Percentiles rank a stretch among this genome's conserved stretches.
Conservation (phyloP, 2,113 vertebrate species). For the Zosterops japonicus region DNA sequence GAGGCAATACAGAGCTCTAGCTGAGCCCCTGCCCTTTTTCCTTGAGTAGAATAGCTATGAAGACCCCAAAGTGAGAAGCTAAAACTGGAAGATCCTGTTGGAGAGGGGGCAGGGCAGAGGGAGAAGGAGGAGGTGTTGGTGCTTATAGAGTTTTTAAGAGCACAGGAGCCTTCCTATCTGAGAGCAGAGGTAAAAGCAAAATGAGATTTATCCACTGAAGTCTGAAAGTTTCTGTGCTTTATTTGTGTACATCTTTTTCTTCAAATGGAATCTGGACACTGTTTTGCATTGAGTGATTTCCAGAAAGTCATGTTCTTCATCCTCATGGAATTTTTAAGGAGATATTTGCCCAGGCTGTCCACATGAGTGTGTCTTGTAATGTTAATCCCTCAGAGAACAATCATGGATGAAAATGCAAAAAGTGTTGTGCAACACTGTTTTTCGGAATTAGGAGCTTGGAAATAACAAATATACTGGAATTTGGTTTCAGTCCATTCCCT, state of each 20-base stretch:
- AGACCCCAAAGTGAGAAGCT: background rate
- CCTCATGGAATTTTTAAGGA: conserved; percentile 35
- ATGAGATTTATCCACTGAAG: background rate
- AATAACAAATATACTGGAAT: conserved; percentile 54
- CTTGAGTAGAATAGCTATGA: background rate
- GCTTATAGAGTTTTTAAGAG: background rate
- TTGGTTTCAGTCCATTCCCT: background rate
- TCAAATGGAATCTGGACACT: conserved; percentile 3
- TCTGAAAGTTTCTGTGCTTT: background rate
- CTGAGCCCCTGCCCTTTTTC: background rate
- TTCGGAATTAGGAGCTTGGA: conserved; percentile 45
- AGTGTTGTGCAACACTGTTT: conserved; percentile 57
- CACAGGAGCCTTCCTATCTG: background rate
- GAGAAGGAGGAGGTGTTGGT: background rate
- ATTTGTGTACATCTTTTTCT: background rate
- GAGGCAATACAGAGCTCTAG: background rate
- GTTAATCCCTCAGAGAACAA: conserved; percentile 61
- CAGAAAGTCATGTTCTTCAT: conserved; percentile 63
- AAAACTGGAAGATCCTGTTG: background rate
- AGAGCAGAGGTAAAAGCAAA: background rate
- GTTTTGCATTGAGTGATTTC: background rate
- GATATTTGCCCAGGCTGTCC: conserved; percentile 36
- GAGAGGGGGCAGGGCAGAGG: rapidly evolving
- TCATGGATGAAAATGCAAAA: conserved; percentile 23
- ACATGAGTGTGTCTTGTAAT: conserved; percentile 30